These are phyloP conservation scores for Podiceps cristatus DNA, from an alignment of 2,113 vertebrate genomes.

Conservation along the genomic window DNA sequence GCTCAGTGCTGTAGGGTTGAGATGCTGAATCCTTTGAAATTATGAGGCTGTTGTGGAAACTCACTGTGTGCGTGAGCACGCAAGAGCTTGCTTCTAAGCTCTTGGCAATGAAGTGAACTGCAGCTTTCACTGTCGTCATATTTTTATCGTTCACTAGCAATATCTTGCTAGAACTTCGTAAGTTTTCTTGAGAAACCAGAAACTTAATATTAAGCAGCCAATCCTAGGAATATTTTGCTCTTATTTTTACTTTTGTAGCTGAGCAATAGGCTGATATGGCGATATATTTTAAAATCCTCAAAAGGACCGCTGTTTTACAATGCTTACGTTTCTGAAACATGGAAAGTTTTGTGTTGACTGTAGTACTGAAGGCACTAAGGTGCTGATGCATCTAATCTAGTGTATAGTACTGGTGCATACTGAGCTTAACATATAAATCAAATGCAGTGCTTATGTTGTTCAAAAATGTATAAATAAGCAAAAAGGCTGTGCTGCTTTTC, in stretches of 20 bases:
- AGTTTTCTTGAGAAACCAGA: not conserved
- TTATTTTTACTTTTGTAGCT: not conserved
- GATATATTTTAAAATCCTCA: not conserved
- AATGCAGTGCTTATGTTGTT: not conserved
- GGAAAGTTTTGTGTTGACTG: not conserved
- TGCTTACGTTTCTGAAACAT: not conserved
- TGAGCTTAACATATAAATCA: not conserved
- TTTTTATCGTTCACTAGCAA: not conserved
- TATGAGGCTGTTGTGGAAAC: not conserved
- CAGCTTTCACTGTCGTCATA: not conserved
- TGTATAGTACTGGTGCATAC: not conserved
- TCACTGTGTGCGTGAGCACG: rapidly evolving
- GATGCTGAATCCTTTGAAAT: not conserved
- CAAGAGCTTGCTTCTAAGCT: not conserved
- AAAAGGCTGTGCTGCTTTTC: not conserved
- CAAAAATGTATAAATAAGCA: not conserved
- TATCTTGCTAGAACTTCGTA: not conserved
- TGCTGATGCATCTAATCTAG: not conserved
- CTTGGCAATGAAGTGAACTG: not conserved
- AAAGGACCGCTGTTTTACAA: not conserved
- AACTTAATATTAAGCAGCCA: not conserved
- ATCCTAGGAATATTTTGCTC: not conserved
- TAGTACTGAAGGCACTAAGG: not conserved
- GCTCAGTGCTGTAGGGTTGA: not conserved
- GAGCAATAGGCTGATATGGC: not conserved